Conservation (phyloP, 2,888 invertebrate species). For the Opisthograptis luteolata region DNA sequence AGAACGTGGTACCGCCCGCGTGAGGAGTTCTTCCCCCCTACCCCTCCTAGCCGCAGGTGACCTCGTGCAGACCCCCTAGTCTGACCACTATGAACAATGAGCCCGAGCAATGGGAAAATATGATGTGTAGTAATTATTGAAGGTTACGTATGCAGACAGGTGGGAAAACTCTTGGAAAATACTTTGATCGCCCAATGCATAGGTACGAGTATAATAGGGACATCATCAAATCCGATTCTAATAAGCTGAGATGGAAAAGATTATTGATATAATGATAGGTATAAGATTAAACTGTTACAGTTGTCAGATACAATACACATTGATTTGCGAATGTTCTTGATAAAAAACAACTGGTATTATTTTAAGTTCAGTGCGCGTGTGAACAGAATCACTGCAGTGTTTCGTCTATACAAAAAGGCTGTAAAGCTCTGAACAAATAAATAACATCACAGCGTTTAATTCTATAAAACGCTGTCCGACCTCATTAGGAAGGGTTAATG, state of each 20-base stretch:
- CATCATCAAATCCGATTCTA: no score
- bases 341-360: no score
- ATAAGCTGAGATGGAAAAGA: no score
- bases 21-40: conserved; percentile 39
- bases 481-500: conserved; percentile 76
- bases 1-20: conserved; percentile 70
- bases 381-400: no score
- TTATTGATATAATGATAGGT: no score
- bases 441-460: conserved; percentile 61
- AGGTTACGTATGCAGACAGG: conserved; percentile 9
- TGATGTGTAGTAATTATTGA: conserved; percentile 14
- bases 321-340: no score
- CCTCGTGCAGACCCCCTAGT: conserved; percentile 50
- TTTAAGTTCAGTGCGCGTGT: no score
- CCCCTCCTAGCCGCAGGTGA: conserved; percentile 43
- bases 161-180: conserved; percentile 13
- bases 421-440: conserved; percentile 5
- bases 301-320: not conserved
- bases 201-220: no score
- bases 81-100: conserved; percentile 45
- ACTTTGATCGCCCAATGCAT: not conserved
- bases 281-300: no score
- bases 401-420: not conserved
- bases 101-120: conserved; percentile 32
- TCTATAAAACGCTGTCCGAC: conserved; percentile 72